Evolutionary conservation across 2,888 invertebrate species (phyloP).

Genomic region (Leptinotarsa tumamoca): DNA sequence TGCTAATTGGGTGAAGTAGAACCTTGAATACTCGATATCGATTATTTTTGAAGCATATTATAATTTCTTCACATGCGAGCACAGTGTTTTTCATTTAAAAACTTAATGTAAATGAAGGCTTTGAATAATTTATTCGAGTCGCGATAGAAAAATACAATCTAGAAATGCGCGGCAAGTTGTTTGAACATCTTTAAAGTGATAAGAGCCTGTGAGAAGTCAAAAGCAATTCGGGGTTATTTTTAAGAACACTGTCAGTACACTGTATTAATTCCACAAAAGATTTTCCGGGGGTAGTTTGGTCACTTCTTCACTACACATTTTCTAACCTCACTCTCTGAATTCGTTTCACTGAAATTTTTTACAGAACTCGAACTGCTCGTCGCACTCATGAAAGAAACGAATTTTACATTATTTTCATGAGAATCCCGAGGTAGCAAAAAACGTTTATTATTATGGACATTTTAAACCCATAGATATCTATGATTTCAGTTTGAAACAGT

Average conservation of each 20-base stretch:
- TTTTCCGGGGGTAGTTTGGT: conserved; percentile 34
- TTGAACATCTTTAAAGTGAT: background rate
- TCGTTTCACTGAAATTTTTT: conserved; percentile 40
- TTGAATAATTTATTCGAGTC: background rate
- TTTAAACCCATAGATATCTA: conserved; percentile 61
- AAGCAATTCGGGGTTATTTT: conserved; percentile 33
- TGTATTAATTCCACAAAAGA: conserved; percentile 23
- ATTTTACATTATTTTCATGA: conserved; percentile 28
- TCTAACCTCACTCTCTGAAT: conserved; percentile 46
- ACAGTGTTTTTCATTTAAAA: background rate
- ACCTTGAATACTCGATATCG: background rate
- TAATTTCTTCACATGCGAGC: background rate
- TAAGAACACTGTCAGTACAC: conserved; percentile 27
- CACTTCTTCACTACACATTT: conserved; percentile 45
- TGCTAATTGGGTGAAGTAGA: conserved; percentile 18
- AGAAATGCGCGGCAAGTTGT: conserved; percentile 17
- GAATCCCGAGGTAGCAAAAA: conserved; percentile 31
- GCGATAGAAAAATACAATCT: background rate
- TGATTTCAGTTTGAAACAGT: conserved; percentile 64
- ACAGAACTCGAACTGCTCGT: conserved; percentile 24
- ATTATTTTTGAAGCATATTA: background rate
- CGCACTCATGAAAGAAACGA: conserved; percentile 32
- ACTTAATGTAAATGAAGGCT: conserved; percentile 11
- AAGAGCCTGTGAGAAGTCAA: background rate
- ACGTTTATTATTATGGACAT: conserved; percentile 52